A percentile compares a stretch with the other conserved stretches of the same genome.
phyloP scores from a whole-genome alignment of 2,888 invertebrate genomes.

The Camponotus fellah region DNA sequence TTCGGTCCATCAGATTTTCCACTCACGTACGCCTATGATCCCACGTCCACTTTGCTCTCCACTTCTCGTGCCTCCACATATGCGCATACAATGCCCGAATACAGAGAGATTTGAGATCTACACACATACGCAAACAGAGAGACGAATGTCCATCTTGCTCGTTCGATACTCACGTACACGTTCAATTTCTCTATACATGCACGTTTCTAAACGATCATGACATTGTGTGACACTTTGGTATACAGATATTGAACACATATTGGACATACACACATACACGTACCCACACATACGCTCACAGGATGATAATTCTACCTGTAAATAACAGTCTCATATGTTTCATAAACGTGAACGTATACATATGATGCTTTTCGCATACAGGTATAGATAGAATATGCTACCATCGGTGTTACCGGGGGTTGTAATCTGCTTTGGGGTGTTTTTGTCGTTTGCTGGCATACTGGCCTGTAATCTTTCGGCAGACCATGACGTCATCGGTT shows the following conservation, averaged over 20 bases:
- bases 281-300: not conserved
- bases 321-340: conserved; percentile 24
- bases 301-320: conserved; percentile 15
- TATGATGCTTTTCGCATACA: not conserved
- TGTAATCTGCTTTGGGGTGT: conserved; percentile 63
- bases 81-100: not conserved
- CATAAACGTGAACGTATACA: conserved; percentile 5
- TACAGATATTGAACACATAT: not conserved
- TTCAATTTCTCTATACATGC: not conserved
- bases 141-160: conserved; percentile 9
- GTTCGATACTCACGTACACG: conserved; percentile 25
- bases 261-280: not conserved
- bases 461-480: conserved; percentile 60
- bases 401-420: conserved; percentile 10
- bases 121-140: not conserved
- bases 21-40: conserved; percentile 49
- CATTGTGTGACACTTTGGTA: conserved; percentile 7
- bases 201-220: conserved; percentile 27
- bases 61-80: conserved; percentile 1
- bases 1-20: conserved; percentile 45
- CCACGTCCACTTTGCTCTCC: conserved; percentile 40
- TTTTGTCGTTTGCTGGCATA: conserved; percentile 54
- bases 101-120: conserved; percentile 10
- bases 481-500: conserved; percentile 41
- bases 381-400: conserved; percentile 21